Evolutionary conservation across 2,888 invertebrate species (phyloP).

Genomic region (Dryobotodes eremita): DNA sequence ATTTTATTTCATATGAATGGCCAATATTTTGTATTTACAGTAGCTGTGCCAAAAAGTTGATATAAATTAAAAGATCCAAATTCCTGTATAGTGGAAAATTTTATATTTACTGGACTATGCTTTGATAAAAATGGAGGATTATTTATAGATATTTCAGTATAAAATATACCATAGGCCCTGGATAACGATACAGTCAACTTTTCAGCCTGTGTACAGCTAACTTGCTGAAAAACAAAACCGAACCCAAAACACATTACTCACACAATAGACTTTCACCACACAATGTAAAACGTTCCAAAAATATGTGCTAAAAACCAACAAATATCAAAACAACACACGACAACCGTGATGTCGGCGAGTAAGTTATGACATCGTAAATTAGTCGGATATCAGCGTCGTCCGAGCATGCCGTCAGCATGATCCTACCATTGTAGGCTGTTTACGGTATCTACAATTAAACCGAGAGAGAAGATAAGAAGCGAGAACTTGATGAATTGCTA

Average conservation of each 20-base stretch:
- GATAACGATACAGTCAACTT: background rate
- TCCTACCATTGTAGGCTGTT: conserved; percentile 42
- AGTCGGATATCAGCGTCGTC: conserved; percentile 71
- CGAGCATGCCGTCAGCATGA: conserved; percentile 67
- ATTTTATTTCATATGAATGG: no score
- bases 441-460: background rate
- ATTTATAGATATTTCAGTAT: no score
- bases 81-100: background rate
- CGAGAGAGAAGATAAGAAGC: background rate
- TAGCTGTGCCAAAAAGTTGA: background rate
- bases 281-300: background rate
- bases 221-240: background rate
- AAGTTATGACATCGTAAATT: conserved; percentile 81
- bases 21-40: background rate
- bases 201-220: background rate
- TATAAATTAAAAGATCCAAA: background rate
- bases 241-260: conserved; percentile 1
- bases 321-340: background rate
- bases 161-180: background rate
- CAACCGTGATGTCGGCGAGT: conserved; percentile 63
- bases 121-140: background rate
- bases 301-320: background rate
- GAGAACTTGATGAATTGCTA: background rate
- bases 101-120: background rate
- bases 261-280: conserved; percentile 4